Evolutionary conservation across 2,888 invertebrate genomes (phyloP).

Genomic region (Leptinotarsa haldemani): DNA sequence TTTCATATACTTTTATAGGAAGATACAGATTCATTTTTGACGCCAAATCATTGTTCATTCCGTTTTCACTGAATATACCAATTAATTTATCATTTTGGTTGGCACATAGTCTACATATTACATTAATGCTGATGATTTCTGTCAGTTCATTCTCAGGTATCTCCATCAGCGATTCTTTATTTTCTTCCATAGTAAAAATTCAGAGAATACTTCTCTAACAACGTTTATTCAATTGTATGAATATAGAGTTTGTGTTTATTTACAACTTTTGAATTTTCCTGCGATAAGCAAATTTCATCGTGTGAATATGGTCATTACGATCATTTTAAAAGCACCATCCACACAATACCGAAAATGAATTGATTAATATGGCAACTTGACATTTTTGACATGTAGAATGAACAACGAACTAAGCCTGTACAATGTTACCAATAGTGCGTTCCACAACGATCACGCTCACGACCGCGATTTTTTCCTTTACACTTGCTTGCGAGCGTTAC

Average conservation of each 20-base stretch:
- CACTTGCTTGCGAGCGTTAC: no score
- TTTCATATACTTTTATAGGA: slow-evolving; percentile 70
- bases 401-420: not conserved
- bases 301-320: slow-evolving; percentile 32
- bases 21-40: slow-evolving; percentile 74
- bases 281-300: slow-evolving; percentile 28
- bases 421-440: no score
- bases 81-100: slow-evolving; percentile 62
- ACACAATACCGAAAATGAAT: slow-evolving; percentile 26
- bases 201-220: not conserved
- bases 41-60: slow-evolving; percentile 70
- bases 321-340: slow-evolving; percentile 20
- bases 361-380: slow-evolving; percentile 24
- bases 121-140: slow-evolving; percentile 47
- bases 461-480: no score
- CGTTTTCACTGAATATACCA: slow-evolving; percentile 74
- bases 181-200: slow-evolving; percentile 31
- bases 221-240: not conserved
- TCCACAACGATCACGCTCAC: no score
- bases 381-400: not conserved
- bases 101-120: slow-evolving; percentile 56
- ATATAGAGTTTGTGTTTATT: not conserved
- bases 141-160: slow-evolving; percentile 36
- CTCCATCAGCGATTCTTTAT: slow-evolving; percentile 39
- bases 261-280: slow-evolving; percentile 16